Conservation (phyloP, 2,888 invertebrate genomes). For the Meloe dianella region DNA sequence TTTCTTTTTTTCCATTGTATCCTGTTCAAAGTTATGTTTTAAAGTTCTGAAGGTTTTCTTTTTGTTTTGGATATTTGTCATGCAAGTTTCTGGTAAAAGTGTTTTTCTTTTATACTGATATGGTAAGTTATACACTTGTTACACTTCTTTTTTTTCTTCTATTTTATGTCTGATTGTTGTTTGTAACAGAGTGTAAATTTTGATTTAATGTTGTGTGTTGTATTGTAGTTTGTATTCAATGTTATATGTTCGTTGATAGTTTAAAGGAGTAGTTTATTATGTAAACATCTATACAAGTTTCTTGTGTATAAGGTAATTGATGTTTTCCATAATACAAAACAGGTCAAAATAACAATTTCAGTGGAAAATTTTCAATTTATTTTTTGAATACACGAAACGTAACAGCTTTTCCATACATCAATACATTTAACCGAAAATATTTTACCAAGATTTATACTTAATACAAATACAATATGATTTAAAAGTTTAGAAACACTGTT, state of each 20-base stretch:
- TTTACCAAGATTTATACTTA: not conserved
- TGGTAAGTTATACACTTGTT: not conserved
- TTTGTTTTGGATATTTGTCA: not conserved
- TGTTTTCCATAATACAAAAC: slow-evolving; percentile 4
- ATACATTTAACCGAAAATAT: not conserved
- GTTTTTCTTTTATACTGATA: not conserved
- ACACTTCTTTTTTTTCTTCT: not conserved
- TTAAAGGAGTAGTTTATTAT: not conserved
- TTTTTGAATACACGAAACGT: slow-evolving; percentile 2
- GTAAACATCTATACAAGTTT: slow-evolving; percentile 3
- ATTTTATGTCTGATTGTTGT: slow-evolving; percentile 2
- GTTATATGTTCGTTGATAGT: not conserved
- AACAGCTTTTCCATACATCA: not conserved
- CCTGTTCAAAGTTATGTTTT: not conserved
- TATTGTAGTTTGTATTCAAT: slow-evolving; percentile 1
- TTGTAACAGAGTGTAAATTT: not conserved
- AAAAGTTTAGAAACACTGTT: not conserved
- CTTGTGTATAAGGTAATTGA: slow-evolving; percentile 4
- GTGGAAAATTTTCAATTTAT: slow-evolving; percentile 6
- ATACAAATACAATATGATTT: not conserved
- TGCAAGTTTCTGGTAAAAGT: not conserved
- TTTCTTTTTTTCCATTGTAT: not conserved
- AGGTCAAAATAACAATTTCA: slow-evolving; percentile 8
- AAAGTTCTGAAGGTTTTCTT: not conserved
- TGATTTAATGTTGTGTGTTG: not conserved